Evolutionary conservation across 2,113 vertebrate genomes (phyloP).

Genomic region (Esox niger): DNA sequence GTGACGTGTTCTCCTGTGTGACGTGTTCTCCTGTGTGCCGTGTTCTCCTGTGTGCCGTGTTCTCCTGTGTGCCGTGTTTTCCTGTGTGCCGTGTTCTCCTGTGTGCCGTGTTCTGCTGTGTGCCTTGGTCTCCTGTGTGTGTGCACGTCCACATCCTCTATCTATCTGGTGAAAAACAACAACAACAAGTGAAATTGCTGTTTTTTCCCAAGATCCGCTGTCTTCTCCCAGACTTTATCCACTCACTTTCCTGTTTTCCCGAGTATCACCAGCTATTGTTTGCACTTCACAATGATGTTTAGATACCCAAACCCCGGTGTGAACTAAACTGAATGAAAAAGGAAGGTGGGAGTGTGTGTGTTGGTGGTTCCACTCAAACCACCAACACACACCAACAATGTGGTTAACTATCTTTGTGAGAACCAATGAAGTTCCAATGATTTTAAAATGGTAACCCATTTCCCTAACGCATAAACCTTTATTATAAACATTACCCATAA

Average conservation of each 20-base stretch:
- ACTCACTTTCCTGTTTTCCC: conserved; percentile 12
- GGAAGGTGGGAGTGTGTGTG: background rate
- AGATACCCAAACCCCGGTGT: background rate
- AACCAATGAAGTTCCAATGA: too few relatives aligned
- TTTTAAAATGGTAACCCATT: too few relatives aligned
- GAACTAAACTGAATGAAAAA: conserved; percentile 1
- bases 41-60: conserved; percentile 22
- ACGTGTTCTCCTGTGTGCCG: too few relatives aligned
- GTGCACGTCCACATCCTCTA: conserved; percentile 13
- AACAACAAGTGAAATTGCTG: conserved; percentile 18
- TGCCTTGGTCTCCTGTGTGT: too few relatives aligned
- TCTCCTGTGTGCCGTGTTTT: too few relatives aligned
- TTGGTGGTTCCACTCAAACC: background rate
- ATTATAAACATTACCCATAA: too few relatives aligned
- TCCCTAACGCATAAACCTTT: too few relatives aligned
- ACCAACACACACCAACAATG: too few relatives aligned
- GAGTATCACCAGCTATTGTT: conserved; percentile 29
- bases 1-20: too few relatives aligned
- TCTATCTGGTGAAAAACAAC: background rate
- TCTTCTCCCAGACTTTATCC: background rate
- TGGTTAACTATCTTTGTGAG: too few relatives aligned
- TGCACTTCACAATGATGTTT: conserved; percentile 32
- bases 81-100: too few relatives aligned
- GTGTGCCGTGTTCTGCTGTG: too few relatives aligned
- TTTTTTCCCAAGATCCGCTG: background rate